phyloP scores from a whole-genome alignment of 2,113 vertebrate species.

The Thomomys bottae region DNA sequence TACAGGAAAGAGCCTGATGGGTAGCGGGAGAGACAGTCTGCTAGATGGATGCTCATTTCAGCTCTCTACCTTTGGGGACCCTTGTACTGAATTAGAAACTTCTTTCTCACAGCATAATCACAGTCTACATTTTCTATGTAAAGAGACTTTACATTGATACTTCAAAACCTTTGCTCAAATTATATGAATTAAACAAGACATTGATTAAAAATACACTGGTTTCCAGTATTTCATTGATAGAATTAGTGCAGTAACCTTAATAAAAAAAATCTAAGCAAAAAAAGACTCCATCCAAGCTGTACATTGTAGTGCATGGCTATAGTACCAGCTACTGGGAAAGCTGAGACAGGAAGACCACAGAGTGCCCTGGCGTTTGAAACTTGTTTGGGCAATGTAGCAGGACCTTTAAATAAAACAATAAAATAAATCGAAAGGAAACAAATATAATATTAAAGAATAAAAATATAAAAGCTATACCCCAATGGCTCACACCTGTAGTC shows the following conservation, averaged over 20 bases:
- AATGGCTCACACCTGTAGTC: too few relatives aligned
- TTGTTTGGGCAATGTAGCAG: not conserved
- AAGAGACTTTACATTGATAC: not conserved
- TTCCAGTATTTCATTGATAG: not conserved
- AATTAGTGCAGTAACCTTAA: not conserved
- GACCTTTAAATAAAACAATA: not conserved
- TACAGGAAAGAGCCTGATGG: not conserved
- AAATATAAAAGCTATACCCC: too few relatives aligned
- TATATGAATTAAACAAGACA: not conserved
- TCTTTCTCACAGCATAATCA: not conserved
- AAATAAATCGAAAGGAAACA: too few relatives aligned
- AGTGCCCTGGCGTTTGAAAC: not conserved
- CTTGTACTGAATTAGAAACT: not conserved
- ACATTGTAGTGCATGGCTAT: rapidly evolving
- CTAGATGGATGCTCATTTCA: not conserved
- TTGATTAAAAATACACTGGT: not conserved
- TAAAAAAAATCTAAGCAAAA: too few relatives aligned
- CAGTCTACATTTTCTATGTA: not conserved
- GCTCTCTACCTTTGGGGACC: not conserved
- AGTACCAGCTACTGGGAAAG: not conserved
- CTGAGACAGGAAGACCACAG: not conserved
- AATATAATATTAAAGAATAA: too few relatives aligned
- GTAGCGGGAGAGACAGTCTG: not conserved
- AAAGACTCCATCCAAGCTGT: not conserved
- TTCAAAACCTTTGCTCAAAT: conserved; percentile 31